Evolutionary conservation across 2,113 vertebrate genomes (phyloP), one percentile per base, ranked within the genome.

Genomic region (Xiphophorus hellerii): DNA sequence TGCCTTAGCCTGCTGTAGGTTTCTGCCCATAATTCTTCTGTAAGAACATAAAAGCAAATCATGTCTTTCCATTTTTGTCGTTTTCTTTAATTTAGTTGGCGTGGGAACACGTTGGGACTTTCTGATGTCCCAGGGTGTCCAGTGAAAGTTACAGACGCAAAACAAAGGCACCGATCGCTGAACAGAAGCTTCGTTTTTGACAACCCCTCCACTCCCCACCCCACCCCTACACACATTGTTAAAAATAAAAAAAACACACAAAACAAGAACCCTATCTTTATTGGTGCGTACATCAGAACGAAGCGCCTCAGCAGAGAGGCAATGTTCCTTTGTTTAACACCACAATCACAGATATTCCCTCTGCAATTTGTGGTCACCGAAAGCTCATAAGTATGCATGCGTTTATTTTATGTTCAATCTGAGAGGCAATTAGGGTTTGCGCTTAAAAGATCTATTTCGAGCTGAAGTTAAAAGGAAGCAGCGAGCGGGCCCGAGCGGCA

Each of bases 361-460:
- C 39, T 73, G 60, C 65, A 76, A 82, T 81, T 88, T 84, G 67
- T 71, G 77, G 76, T 83, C 71, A 71, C 80, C 62, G 62, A 54
- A 84, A 60, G 62, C 17, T 60, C 71, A 30, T 80, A 60, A 82
- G 76, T 72, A 84, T 69, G 71, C 30, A 15, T 61, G 37, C 82
- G 64, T 84, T 87, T 71, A 80, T 70, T 69, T 68, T 67, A 62
- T 68, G 33, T 65, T 77, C 60, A 66, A 9, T 58, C 10, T 3
- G 8, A 58, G 51, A 25, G 7, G 17, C 51, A 54, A 54, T 20
- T 58, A n/a, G 25, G 58, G 62, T 76, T 29, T 67, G 63, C 66
- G 27, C 71, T 28, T 12, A 68, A 27, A 68, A 68, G 60, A 73
- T n/a, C 12, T 25, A 25, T 65, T 65, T 65, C 12, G 63, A 12